Percentiles rank a stretch among this genome's conserved stretches.
Evolutionary conservation across 2,888 invertebrate genomes (phyloP).

Genomic region (Xestia sexstrigata): DNA sequence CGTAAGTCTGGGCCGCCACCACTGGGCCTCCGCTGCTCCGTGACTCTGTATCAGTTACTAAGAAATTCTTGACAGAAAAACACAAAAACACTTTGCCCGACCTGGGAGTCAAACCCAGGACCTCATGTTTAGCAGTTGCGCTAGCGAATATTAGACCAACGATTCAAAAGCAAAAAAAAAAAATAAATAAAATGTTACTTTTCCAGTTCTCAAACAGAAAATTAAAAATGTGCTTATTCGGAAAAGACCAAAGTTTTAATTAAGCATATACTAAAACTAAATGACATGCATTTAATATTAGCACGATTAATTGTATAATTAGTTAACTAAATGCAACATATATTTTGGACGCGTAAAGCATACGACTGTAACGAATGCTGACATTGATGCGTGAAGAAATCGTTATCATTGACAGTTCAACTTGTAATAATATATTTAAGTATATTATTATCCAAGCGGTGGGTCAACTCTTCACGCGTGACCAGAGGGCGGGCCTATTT

Average conservation of each 20-base stretch:
- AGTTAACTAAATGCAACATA: slow-evolving; percentile 11
- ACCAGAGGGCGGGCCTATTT: no score
- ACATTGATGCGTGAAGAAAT: slow-evolving; percentile 72
- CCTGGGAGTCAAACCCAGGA: no score
- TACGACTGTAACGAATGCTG: slow-evolving; percentile 52
- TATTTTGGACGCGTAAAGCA: slow-evolving; percentile 31
- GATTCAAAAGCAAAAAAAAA: not conserved
- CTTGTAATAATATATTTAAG: slow-evolving; percentile 28
- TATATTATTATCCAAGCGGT: no score
- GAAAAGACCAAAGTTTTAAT: not conserved
- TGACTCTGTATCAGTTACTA: no score
- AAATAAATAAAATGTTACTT: not conserved
- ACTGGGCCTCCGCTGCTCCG: no score
- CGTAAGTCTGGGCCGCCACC: no score
- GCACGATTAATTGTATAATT: slow-evolving; percentile 32
- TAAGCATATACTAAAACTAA: not conserved
- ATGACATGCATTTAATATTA: slow-evolving; percentile 1
- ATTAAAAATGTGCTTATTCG: not conserved
- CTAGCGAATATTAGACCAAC: no score
- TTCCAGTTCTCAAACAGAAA: not conserved
- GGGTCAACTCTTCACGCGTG: no score
- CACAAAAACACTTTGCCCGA: no score
- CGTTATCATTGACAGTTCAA: slow-evolving; percentile 69
- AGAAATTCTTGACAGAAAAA: no score
- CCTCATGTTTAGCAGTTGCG: no score